phyloP scores from a whole-genome alignment of 2,888 invertebrate species.

The Chesias legatella region DNA sequence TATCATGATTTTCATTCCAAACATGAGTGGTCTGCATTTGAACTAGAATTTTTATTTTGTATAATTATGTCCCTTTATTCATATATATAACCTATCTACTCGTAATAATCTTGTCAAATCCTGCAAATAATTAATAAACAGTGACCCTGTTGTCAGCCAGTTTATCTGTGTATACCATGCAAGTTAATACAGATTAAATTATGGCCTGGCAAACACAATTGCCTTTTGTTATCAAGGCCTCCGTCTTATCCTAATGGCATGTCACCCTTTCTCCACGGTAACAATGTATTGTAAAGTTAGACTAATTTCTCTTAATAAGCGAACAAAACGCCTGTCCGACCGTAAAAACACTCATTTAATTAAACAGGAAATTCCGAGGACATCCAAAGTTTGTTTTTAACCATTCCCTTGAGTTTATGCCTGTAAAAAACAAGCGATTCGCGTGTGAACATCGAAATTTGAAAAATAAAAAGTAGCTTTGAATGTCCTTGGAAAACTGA shows the following conservation, averaged over 20 bases:
- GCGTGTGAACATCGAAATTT: constrained; percentile 39
- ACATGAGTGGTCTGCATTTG: too few species aligned
- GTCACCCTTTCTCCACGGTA: constrained; percentile 24
- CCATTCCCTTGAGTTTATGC: constrained; percentile 22
- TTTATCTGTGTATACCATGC: too few species aligned
- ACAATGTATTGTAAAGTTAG: constrained; percentile 36
- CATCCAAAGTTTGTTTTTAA: constrained; percentile 49
- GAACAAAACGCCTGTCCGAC: constrained; percentile 44
- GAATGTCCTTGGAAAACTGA: too few species aligned
- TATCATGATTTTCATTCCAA: too few species aligned
- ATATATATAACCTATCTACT: too few species aligned
- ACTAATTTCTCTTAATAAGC: constrained; percentile 41
- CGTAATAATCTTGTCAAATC: too few species aligned
- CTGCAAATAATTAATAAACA: too few species aligned
- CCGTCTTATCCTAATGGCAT: constrained; percentile 26
- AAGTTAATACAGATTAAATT: constrained; percentile 9
- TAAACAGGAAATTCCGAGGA: constrained; percentile 57
- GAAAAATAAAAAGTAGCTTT: constrained; percentile 3
- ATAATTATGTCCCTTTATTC: too few species aligned
- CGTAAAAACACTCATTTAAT: constrained; percentile 56
- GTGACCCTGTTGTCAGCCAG: too few species aligned
- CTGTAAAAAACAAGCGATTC: constrained; percentile 43
- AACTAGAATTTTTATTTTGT: too few species aligned
- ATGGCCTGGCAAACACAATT: constrained; percentile 11
- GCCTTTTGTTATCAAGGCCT: constrained; percentile 15